phyloP scores from a whole-genome alignment of 92 coral and sea anemone genomes.

The Nematostella vectensis region DNA sequence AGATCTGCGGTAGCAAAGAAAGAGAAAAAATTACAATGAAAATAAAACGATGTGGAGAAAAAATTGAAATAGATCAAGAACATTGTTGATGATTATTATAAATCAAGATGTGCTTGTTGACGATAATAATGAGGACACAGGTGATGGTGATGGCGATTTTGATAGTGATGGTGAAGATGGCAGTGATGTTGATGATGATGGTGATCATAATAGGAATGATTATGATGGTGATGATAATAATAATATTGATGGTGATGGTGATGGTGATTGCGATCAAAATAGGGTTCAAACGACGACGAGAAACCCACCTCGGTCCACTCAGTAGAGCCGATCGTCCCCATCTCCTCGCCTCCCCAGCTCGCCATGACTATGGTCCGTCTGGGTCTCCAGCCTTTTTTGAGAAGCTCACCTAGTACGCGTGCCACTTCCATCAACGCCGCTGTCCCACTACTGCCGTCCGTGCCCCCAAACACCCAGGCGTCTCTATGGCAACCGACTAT shows the following conservation, averaged over 20 bases:
- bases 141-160: slow-evolving; percentile 64
- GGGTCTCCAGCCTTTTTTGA: slow-evolving; percentile 37
- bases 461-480: slow-evolving; percentile 82
- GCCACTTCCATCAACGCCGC: slow-evolving; percentile 80
- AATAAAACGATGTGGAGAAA: too few species aligned
- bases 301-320: slow-evolving; percentile 3
- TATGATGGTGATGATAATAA: too few species aligned
- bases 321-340: not conserved
- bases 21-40: too few species aligned
- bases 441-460: slow-evolving; percentile 82
- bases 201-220: too few species aligned
- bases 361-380: not conserved
- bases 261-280: not conserved
- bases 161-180: slow-evolving; percentile 1
- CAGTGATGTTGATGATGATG: not conserved
- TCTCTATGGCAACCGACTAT: slow-evolving; percentile 77
- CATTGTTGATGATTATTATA: too few species aligned
- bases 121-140: slow-evolving; percentile 61
- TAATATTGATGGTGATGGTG: not conserved
- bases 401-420: slow-evolving; percentile 49
- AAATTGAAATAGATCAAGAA: too few species aligned
- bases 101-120: too few species aligned
- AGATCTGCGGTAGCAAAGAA: too few species aligned
- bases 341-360: not conserved
- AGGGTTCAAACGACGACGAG: too few species aligned